Base-by-base conservation (phyloP, 2,113 vertebrate species). In the Phoenicopterus ruber region DNA sequence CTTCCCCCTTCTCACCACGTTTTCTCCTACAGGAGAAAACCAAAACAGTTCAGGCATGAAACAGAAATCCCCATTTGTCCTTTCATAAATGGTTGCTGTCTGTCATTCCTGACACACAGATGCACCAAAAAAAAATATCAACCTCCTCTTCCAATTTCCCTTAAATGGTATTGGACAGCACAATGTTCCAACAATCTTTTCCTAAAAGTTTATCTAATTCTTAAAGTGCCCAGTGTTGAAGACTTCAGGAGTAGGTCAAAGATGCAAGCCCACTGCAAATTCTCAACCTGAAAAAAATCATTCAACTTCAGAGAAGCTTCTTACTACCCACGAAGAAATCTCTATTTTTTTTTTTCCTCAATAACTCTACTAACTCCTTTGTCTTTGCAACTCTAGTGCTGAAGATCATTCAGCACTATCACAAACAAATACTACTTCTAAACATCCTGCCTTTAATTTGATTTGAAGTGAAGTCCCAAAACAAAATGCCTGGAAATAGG, bases 1-100 rank as follows among this genome's bases (percentile, higher is more conserved):
- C 99, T 96, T 99, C 99, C 10, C 99, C 99, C 88, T 99, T 99
- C 98, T 99, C 99, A 20, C 99, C 99, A 26, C 99, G 98, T 95
- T 99, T 99, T 94, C 99, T 99, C 87, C 99, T 99, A 69, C 4
- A 87, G 24, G 8, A 59, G 25, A 42, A 76, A 82, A 77, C 10
- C 29, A 59, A 50, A 34, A 52, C 67, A 59, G 16, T 69, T 92
- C 40, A 92, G 46, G 61, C 4, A 28, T 3, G 17, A 84, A 78
- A 5, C 9, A 77, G 47, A 70, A 67, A 93, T 10, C 2, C 7
- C 5, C 19, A 52, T 13, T 18, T 92, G 31, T 73, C 18, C 32
- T 49, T 78, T 36, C 22, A 15, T 13, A 40, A 87, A 18, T 21
- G 58, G 26, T 31, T 74, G 26, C 57, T 78, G 20, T 34, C 26